A percentile compares a stretch with the other conserved stretches of the same genome.
phyloP scores from a whole-genome alignment of 2,113 vertebrate genomes.

The Psammodynastes pulverulentus region DNA sequence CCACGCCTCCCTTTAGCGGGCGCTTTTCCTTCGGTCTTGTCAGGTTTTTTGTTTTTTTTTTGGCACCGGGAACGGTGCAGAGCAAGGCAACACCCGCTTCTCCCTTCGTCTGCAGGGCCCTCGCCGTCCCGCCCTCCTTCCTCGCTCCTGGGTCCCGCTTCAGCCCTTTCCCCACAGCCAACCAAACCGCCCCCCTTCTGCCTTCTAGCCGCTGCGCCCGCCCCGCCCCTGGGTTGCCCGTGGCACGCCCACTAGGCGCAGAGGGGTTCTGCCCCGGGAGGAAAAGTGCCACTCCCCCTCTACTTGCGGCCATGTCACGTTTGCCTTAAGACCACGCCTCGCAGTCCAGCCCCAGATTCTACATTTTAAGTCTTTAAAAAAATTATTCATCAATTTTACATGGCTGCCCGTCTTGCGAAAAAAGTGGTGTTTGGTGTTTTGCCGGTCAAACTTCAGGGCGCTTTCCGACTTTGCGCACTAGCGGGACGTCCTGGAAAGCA shows the following conservation, averaged over 20 bases:
- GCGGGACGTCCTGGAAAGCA: background rate
- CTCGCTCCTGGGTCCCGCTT: background rate
- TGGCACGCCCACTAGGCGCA: background rate
- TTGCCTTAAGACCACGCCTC: background rate
- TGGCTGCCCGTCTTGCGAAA: background rate
- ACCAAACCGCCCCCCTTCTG: background rate
- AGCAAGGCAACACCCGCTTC: background rate
- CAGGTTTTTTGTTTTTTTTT: background rate
- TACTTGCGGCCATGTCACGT: background rate
- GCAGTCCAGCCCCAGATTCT: background rate
- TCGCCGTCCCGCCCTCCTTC: background rate
- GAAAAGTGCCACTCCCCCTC: background rate
- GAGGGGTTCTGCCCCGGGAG: background rate
- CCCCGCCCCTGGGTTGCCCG: background rate
- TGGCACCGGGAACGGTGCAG: background rate
- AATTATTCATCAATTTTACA: background rate
- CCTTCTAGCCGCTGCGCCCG: background rate
- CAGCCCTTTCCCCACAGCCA: too few relatives aligned
- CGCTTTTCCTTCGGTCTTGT: background rate
- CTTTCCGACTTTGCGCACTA: background rate
- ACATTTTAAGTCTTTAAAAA: background rate
- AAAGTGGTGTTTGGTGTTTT: background rate
- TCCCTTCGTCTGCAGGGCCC: background rate
- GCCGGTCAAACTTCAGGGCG: background rate
- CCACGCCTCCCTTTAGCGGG: constrained; percentile 7